These are phyloP conservation scores for Catalaphyllia jardinei DNA, from an alignment of 64 coral and sea anemone genomes.

Conservation along the genomic window DNA sequence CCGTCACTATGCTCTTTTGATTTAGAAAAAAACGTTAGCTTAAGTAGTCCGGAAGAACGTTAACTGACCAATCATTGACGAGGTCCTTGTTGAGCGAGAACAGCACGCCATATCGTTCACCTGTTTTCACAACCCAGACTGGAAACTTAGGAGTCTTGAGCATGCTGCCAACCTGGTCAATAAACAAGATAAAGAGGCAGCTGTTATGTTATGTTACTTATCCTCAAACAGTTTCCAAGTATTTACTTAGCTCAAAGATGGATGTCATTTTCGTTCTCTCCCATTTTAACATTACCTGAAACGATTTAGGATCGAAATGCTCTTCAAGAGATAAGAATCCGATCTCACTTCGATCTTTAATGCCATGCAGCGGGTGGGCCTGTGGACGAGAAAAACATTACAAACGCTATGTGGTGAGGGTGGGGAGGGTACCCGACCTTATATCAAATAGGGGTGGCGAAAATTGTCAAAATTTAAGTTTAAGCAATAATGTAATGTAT, in stretches of 20 bases:
- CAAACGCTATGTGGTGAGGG: no score
- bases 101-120: constrained; percentile 65
- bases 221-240: no score
- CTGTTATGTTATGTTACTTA: neutral
- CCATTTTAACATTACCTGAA: constrained; percentile 46
- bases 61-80: constrained; percentile 79
- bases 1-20: no score
- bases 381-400: neutral
- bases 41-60: neutral
- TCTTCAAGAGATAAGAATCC: constrained; percentile 78
- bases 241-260: neutral
- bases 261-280: neutral
- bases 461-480: no score
- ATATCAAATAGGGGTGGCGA: no score
- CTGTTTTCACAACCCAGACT: constrained; percentile 79
- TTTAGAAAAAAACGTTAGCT: neutral
- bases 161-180: constrained; percentile 82
- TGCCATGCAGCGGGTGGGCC: constrained; percentile 64
- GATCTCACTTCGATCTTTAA: constrained; percentile 77
- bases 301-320: constrained; percentile 56
- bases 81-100: constrained; percentile 83
- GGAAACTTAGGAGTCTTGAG: constrained; percentile 86
- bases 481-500: no score
- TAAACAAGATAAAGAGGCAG: neutral
- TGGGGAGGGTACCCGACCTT: no score